phyloP scores from a whole-genome alignment of 2,113 vertebrate genomes.

The Upupa epops region DNA sequence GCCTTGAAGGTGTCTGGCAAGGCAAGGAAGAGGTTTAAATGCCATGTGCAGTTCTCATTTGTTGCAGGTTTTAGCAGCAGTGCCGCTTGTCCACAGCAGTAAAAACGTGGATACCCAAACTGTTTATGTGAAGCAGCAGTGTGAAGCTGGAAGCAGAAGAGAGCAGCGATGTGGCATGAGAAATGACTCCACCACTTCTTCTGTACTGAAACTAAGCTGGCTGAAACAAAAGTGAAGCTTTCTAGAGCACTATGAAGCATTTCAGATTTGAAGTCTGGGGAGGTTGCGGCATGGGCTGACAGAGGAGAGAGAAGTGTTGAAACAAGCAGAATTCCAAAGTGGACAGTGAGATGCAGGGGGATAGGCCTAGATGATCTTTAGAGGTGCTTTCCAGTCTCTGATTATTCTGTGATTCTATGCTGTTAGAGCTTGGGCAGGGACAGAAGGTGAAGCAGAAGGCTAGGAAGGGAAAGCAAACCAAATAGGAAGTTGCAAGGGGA shows the following conservation, averaged over 20 bases:
- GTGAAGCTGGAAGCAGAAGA: not conserved
- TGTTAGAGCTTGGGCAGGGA: not conserved
- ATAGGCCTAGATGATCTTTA: no score
- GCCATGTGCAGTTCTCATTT: not conserved
- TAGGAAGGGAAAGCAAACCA: not conserved
- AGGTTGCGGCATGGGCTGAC: not conserved
- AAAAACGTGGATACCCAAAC: fast-evolving
- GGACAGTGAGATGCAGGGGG: no score
- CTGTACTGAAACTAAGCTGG: not conserved
- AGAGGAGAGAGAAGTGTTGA: not conserved
- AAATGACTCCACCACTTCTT: not conserved
- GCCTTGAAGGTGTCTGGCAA: conserved; percentile 5
- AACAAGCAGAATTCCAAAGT: not conserved
- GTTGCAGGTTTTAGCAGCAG: not conserved
- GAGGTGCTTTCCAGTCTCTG: no score
- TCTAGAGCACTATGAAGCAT: fast-evolving
- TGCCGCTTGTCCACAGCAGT: not conserved
- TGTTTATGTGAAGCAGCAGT: not conserved
- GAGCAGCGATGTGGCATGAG: not conserved
- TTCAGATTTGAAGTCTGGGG: not conserved
- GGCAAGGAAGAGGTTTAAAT: not conserved
- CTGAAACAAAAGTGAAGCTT: not conserved
- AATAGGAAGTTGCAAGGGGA: not conserved
- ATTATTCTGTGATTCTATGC: no score
- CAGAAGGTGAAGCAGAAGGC: not conserved